phyloP scores from a whole-genome alignment of 2,888 invertebrate species.

The Sarcophaga subvicina region DNA sequence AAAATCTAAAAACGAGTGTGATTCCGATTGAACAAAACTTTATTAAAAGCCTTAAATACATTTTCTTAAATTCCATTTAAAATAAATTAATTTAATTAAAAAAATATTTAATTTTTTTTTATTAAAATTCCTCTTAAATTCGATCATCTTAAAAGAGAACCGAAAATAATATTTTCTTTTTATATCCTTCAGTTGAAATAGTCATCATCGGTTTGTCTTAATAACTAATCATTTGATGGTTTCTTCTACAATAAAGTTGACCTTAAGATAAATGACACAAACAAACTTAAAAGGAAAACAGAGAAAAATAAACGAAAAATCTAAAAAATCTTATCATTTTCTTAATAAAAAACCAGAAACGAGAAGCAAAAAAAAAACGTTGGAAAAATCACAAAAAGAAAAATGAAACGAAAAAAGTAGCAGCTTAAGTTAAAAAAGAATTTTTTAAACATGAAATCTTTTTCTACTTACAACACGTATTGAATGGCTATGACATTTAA shows the following conservation, averaged over 20 bases:
- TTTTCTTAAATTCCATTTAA: background rate
- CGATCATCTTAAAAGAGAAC: background rate
- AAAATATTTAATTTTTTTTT: background rate
- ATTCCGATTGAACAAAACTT: too few species aligned
- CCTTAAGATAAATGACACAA: conserved; percentile 63
- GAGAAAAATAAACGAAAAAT: conserved; percentile 37
- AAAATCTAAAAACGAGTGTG: too few species aligned
- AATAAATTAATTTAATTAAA: background rate
- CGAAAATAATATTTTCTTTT: background rate
- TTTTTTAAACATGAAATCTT: conserved; percentile 27
- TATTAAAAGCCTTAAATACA: too few species aligned
- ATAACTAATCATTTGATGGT: conserved; percentile 62
- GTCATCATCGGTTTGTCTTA: conserved; percentile 55
- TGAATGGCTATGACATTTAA: conserved; percentile 69
- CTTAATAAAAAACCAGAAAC: conserved; percentile 28
- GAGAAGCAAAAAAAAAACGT: conserved; percentile 26
- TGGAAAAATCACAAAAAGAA: conserved; percentile 62
- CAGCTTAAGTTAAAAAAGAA: background rate
- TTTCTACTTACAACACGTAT: conserved; percentile 62
- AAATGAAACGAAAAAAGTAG: conserved; percentile 6
- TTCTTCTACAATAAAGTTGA: conserved; percentile 53
- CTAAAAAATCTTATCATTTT: conserved; percentile 38
- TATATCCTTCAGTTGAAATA: background rate
- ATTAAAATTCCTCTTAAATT: background rate
- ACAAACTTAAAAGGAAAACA: conserved; percentile 30